phyloP scores from a whole-genome alignment of 2,888 invertebrate genomes.

The Aphidoletes aphidimyza region DNA sequence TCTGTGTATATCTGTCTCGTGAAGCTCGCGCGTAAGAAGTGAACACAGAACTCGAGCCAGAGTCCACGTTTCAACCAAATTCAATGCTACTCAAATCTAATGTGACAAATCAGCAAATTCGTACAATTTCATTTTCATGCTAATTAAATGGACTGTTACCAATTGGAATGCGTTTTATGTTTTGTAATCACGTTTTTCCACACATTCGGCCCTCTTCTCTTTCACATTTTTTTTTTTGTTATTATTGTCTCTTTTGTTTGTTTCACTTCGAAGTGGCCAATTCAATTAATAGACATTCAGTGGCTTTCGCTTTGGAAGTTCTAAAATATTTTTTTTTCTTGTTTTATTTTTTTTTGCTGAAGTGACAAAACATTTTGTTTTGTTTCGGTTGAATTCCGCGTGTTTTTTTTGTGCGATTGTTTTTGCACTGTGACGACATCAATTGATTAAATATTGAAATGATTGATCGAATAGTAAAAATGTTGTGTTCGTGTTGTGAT shows the following conservation, averaged over 20 bases:
- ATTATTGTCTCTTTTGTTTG: not conserved
- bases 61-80: not conserved
- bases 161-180: not conserved
- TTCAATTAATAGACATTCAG: no score
- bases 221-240: not conserved
- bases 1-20: not conserved
- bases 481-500: no score
- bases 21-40: not conserved
- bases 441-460: slow-evolving; percentile 17
- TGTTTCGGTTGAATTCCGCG: not conserved
- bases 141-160: not conserved
- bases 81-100: not conserved
- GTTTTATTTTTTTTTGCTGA: no score
- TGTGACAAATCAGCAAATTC: not conserved
- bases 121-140: not conserved
- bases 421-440: not conserved
- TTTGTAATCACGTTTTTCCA: slow-evolving; percentile 6
- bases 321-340: no score
- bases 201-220: not conserved
- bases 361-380: not conserved
- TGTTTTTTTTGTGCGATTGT: not conserved
- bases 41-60: no score
- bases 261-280: no score
- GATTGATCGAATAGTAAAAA: not conserved
- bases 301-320: no score